phyloP scores from a whole-genome alignment of 2,113 vertebrate species.

The Chionodraco myersi region DNA sequence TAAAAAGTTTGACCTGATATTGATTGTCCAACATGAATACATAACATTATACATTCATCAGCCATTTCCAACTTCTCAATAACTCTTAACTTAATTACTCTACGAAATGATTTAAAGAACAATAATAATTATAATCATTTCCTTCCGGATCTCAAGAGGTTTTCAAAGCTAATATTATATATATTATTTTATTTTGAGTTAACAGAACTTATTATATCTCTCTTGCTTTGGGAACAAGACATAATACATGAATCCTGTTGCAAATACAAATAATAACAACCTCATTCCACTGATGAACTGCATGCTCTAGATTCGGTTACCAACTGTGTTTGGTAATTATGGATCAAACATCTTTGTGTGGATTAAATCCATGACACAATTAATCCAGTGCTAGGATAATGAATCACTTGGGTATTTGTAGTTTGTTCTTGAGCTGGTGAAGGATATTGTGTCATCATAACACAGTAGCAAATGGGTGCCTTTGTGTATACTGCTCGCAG shows the following conservation, averaged over 20 bases:
- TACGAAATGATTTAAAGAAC: too few species aligned
- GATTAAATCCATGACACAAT: conserved; percentile 34
- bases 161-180: too few species aligned
- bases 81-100: too few species aligned
- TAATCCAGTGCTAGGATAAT: conserved; percentile 16
- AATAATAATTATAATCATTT: too few species aligned
- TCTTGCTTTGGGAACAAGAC: not conserved
- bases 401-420: conserved; percentile 40
- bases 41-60: too few species aligned
- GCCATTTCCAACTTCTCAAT: too few species aligned
- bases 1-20: too few species aligned
- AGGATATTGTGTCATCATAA: conserved; percentile 64
- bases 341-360: conserved; percentile 30
- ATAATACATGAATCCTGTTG: not conserved
- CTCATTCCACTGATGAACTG: conserved; percentile 13
- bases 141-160: too few species aligned
- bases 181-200: too few species aligned
- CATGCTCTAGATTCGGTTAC: conserved; percentile 21
- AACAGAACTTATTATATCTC: not conserved
- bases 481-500: conserved; percentile 55
- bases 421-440: conserved; percentile 44
- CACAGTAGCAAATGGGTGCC: conserved; percentile 54
- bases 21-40: too few species aligned
- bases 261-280: conserved; percentile 25
- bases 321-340: conserved; percentile 30